Conservation (phyloP, 2,113 vertebrate species). For the Pardalotus punctatus region DNA sequence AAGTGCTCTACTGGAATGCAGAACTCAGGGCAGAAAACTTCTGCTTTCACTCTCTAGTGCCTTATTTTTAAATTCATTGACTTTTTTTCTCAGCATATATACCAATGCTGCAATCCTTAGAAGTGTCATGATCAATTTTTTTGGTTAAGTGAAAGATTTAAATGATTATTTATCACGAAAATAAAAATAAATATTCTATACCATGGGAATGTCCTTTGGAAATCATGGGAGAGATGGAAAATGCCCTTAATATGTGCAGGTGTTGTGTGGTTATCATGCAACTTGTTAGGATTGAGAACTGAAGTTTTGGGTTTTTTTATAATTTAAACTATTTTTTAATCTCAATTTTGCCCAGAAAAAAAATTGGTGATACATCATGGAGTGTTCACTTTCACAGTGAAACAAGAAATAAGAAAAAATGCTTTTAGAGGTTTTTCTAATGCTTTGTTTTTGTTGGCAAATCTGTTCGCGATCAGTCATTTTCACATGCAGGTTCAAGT, state of each 20-base stretch:
- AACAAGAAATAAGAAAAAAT: not conserved
- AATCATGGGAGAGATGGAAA: not conserved
- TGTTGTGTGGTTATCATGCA: not conserved
- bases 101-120: not conserved
- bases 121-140: accelerated
- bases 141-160: not conserved
- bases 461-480: not conserved
- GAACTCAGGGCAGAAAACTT: not conserved
- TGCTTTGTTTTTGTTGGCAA: not conserved
- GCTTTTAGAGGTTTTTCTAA: not conserved
- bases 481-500: not conserved
- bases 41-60: not conserved
- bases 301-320: not conserved
- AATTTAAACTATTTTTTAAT: not conserved
- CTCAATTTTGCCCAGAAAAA: not conserved
- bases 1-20: not conserved
- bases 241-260: not conserved
- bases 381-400: not conserved
- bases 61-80: not conserved
- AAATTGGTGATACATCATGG: not conserved
- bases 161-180: not conserved
- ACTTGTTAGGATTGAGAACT: not conserved
- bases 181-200: not conserved
- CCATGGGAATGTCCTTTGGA: not conserved
- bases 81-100: not conserved